These are phyloP conservation scores for Syndactyla subalaris DNA, from an alignment of 2,797 vertebrate genomes.

Conservation along the genomic window DNA sequence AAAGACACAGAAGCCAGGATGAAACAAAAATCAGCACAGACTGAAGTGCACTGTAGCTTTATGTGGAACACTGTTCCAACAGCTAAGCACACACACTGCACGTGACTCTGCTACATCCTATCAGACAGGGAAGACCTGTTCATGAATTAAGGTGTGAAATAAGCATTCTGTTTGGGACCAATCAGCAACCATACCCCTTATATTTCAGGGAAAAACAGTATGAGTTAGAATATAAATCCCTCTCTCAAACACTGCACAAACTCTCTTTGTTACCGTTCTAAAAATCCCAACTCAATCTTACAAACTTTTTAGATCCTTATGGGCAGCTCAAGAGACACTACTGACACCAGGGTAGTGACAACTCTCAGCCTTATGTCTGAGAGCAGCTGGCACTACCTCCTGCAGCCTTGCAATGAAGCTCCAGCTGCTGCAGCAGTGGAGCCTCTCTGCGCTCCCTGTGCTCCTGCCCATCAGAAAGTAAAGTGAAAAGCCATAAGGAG, in stretches of 20 bases:
- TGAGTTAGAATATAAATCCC: neutral
- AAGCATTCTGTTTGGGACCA: neutral
- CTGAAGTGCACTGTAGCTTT: neutral
- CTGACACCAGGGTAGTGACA: neutral
- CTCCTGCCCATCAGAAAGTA: accelerated
- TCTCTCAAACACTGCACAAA: neutral
- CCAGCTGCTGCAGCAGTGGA: neutral
- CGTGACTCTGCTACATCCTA: neutral
- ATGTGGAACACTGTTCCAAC: neutral
- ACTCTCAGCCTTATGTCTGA: neutral
- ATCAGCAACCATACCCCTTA: neutral
- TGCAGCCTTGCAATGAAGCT: neutral
- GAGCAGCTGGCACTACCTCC: neutral
- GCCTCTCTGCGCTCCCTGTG: neutral
- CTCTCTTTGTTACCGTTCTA: neutral
- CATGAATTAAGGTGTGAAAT: neutral
- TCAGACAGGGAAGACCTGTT: neutral
- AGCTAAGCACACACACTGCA: neutral
- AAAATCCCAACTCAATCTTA: neutral
- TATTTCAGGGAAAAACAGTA: neutral
- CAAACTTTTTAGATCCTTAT: accelerated
- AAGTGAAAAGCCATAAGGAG: neutral
- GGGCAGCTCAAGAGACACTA: neutral
- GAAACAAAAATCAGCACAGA: neutral
- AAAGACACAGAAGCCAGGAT: neutral